Base-by-base conservation (phyloP, 2,797 vertebrate genomes). In the Lacerta viridis region DNA sequence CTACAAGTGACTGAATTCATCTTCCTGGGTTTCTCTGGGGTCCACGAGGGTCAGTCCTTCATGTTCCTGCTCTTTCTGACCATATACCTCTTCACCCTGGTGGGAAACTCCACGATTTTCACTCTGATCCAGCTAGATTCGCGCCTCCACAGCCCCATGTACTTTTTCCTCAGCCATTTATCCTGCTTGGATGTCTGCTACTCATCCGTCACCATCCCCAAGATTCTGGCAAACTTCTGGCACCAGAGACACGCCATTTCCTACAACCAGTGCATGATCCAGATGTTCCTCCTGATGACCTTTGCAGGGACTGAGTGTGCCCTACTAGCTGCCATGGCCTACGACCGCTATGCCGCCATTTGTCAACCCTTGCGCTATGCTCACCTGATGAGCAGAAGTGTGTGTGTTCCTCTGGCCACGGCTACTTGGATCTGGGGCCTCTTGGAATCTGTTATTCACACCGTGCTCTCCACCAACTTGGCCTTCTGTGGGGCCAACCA, bases 101-200 rank as follows among this genome's bases (percentile, higher is more conserved):
- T n/a, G n/a, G n/a, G n/a, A n/a, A n/a, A n/a, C n/a, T n/a, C n/a
- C n/a, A n/a, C n/a, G n/a, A n/a, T n/a, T n/a, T n/a, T n/a, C n/a
- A 85, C 80, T 1, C 78, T 92, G 74, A 90, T 95, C 33, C 84
- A 87, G 15, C 29, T 79, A 17, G 94, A 93, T 33, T n/a, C 83
- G 5, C 85, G 61, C 7, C 91, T 94, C 8, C 94, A 95, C 76
- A 93, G 89, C 9, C 94, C 95, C 27, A 96, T 94, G 95, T 95
- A 95, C 81, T 95, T 95, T 83, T 95, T 95, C 76, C 85, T 95
- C 84, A 82, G 93, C 36, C 93, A 94, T 3, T 74, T 94, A 6
- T 92, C 95, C 61, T 93, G 87, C 85, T 33, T 93, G 33, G 93
- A 95, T 29, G 90, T 95, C 7, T 95, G 92, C 87, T 90, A 61